Evolutionary conservation across 2,113 vertebrate genomes (phyloP).

Genomic region (Ciconia stormi): DNA sequence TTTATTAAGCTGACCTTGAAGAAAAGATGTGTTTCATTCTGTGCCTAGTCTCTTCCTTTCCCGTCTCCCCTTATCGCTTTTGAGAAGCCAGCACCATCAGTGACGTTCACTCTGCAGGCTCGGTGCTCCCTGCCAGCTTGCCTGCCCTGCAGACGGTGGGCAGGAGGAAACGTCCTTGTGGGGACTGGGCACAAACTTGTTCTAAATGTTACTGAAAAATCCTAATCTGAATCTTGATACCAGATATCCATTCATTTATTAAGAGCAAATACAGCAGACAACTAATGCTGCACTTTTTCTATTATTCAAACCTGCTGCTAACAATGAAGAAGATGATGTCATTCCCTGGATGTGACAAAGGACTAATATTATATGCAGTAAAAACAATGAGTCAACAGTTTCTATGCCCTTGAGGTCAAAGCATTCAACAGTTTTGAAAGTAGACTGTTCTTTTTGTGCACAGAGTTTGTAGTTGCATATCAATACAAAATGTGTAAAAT

Average conservation of each 20-base stretch:
- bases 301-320: conserved; percentile 65
- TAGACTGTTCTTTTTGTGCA: conserved; percentile 50
- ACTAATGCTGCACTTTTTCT: conserved; percentile 46
- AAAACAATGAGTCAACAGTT: conserved; percentile 76
- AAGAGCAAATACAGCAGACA: conserved; percentile 37
- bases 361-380: conserved; percentile 70
- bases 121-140: neutral
- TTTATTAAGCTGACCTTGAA: neutral
- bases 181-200: neutral
- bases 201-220: neutral
- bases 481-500: conserved; percentile 21
- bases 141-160: neutral
- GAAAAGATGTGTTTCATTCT: neutral
- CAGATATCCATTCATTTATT: conserved; percentile 50
- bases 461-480: conserved; percentile 2
- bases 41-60: neutral
- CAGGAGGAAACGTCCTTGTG: neutral
- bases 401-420: conserved; percentile 70
- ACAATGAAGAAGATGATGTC: conserved; percentile 70
- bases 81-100: neutral
- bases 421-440: conserved; percentile 64
- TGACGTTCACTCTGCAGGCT: neutral
- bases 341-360: conserved; percentile 72
- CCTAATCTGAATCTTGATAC: neutral
- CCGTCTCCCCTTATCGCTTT: neutral